Base-by-base conservation (phyloP, 2,113 vertebrate species). In the Mesembrinibis cayennensis region DNA sequence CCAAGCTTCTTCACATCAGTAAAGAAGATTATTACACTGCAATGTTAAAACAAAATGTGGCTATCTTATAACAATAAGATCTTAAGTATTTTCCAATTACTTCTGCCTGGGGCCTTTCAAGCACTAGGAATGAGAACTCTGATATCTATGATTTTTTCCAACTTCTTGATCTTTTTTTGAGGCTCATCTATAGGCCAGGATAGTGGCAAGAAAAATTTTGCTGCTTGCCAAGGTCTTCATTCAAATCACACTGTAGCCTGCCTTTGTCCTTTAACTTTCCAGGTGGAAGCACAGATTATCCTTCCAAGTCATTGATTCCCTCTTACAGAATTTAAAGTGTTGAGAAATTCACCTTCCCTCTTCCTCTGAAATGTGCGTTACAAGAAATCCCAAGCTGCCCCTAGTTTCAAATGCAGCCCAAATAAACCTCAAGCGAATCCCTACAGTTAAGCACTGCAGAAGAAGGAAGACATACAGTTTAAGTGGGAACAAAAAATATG, bases 21-120 rank as follows among this genome's bases (percentile, higher is more conserved):
- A 96, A 92, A 94, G 91, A 42, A 85, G 58, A 96, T 97, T 96
- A 95, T 80, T 95, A 34, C 36, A 58, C 32, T 59, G 18, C 79
- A 83, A 96, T 90, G 93, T 32, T 45, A 76, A 71, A 95, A 65
- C 52, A 89, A 87, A 92, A 69, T n/a, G 76, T 40, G 47, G 56
- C 87, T 62, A 93, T 82, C 95, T 93, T 50, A 13, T 23, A 92
- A 66, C 76, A 90, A 85, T 74, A 87, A 90, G 11, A 50, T 42
- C 83, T 62, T 29, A 89, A 91, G 58, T 38, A n/a, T 77, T 91
- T 86, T 65, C 70, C 79, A 82, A 32, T 82, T 94, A 77, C 71
- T 89, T 61, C 30, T 87, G 72, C 80, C 83, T 25, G 23, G 8
- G 16, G 49, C 62, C 30, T 66, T 69, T 22, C 77, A 67, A 52